Evolutionary conservation across 2,888 invertebrate species (phyloP).

Genomic region (Belgica antarctica): DNA sequence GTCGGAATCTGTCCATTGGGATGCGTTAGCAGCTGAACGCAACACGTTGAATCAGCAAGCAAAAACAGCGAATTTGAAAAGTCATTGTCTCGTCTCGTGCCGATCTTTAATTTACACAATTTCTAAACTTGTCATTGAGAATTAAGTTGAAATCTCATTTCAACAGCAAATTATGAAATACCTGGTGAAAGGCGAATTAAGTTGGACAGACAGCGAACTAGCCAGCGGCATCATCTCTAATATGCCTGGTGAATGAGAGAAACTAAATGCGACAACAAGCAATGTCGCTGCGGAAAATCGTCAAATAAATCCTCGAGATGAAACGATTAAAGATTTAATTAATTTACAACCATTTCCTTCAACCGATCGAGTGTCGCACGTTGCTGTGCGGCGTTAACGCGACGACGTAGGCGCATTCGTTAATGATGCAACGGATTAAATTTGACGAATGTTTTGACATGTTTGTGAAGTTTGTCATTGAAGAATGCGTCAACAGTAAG

Average conservation of each 20-base stretch:
- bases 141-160: constrained; percentile 14
- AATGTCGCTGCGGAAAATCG: background rate
- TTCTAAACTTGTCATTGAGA: constrained; percentile 37
- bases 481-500: no score
- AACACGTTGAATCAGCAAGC: background rate
- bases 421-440: background rate
- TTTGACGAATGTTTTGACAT: background rate
- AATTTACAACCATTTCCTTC: constrained; percentile 41
- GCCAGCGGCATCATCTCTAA: background rate
- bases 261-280: constrained; percentile 4
- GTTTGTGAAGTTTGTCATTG: background rate
- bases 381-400: background rate
- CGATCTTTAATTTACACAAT: constrained; percentile 1
- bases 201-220: background rate
- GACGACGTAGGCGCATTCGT: no score
- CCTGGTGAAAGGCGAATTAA: background rate
- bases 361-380: constrained; percentile 29
- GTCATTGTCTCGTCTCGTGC: background rate
- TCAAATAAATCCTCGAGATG: background rate
- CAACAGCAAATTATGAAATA: background rate
- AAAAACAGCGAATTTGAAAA: background rate
- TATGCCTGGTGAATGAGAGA: background rate
- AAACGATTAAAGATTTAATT: no score
- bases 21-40: background rate
- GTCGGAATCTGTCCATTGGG: background rate